A percentile compares a stretch with the other conserved stretches of the same genome.
Evolutionary conservation across 2,113 vertebrate species (phyloP).

Genomic region (Crocuta crocuta): DNA sequence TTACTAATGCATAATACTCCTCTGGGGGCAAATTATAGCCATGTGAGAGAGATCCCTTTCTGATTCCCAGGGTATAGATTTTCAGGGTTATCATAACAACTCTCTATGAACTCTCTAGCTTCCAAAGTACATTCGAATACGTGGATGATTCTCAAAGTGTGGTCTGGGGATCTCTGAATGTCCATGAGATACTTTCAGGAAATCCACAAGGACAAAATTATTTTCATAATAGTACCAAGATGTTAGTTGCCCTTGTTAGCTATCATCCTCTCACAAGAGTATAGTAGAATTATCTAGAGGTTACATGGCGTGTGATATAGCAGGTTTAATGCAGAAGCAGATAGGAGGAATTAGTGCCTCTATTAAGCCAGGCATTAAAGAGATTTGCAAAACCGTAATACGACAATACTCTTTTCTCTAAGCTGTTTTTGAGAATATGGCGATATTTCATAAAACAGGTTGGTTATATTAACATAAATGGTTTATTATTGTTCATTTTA

Average conservation of each 20-base stretch:
- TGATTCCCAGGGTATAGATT: neutral
- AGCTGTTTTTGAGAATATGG: neutral
- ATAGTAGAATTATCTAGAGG: neutral
- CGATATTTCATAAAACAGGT: neutral
- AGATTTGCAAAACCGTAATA: neutral
- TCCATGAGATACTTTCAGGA: neutral
- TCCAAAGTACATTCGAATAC: neutral
- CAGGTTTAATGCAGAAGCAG: neutral
- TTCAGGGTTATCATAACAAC: neutral
- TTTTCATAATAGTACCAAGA: slow-evolving; percentile 9
- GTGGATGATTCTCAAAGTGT: neutral
- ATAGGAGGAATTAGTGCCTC: neutral
- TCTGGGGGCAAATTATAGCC: neutral
- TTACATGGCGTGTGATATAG: neutral
- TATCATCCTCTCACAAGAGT: neutral
- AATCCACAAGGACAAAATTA: neutral
- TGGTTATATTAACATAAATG: neutral
- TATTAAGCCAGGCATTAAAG: neutral
- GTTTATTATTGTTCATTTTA: neutral
- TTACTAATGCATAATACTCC: neutral
- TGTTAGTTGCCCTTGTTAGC: neutral
- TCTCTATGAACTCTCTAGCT: neutral
- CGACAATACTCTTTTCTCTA: neutral
- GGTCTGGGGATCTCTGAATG: neutral
- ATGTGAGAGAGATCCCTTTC: neutral